A percentile compares a stretch with the other conserved stretches of the same genome.
These are phyloP conservation scores for Castor canadensis DNA, from an alignment of 2,113 vertebrate genomes.

Conservation along the genomic window DNA sequence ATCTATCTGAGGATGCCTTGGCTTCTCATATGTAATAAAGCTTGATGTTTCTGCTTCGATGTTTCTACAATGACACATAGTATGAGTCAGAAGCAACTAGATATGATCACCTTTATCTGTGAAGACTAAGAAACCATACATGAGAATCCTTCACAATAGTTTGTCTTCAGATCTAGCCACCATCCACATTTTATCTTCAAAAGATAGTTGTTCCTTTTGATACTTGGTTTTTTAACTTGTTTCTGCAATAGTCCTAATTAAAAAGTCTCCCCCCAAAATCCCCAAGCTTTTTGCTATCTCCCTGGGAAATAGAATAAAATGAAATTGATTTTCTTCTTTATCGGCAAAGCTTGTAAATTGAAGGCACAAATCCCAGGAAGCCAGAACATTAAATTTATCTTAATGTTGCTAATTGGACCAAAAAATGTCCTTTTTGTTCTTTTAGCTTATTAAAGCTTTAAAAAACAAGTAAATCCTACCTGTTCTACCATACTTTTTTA, in stretches of 20 bases:
- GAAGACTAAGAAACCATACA: background rate
- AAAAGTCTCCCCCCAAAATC: conserved; percentile 55
- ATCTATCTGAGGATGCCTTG: background rate
- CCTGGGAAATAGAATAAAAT: conserved; percentile 78
- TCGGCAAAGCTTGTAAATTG: conserved; percentile 82
- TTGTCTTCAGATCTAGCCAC: background rate
- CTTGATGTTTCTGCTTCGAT: background rate
- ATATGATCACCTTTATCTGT: background rate
- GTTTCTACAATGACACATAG: background rate
- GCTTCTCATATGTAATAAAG: background rate
- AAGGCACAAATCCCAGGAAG: conserved; percentile 78
- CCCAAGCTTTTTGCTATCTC: conserved; percentile 71
- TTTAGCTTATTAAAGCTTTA: conserved; percentile 56
- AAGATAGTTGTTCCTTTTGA: background rate
- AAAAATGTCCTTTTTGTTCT: conserved; percentile 64
- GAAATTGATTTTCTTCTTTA: conserved; percentile 83
- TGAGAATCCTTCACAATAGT: background rate
- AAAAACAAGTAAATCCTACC: conserved; percentile 52
- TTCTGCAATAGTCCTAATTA: conserved; percentile 72
- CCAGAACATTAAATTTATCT: conserved; percentile 73
- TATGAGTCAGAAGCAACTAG: background rate
- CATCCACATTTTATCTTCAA: background rate
- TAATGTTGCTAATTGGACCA: conserved; percentile 74
- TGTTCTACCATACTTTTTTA: conserved; percentile 8
- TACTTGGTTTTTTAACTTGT: conserved; percentile 53